Conservation (phyloP, 2,888 invertebrate genomes). For the Brassicogethes aeneus region DNA sequence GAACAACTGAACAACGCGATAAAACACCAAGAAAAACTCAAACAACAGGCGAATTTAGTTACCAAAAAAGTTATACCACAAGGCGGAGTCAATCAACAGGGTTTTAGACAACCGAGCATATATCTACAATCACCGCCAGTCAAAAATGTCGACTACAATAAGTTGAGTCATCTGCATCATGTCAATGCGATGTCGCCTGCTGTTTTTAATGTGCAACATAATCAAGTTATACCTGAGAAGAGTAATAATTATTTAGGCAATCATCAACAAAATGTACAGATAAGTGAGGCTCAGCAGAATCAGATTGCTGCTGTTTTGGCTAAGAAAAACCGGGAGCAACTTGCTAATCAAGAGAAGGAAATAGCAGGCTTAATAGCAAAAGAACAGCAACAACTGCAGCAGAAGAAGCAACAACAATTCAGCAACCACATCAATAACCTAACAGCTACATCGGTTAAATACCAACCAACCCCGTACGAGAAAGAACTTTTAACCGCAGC, state of each 20-base stretch:
- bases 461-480: conserved; percentile 13
- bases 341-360: conserved; percentile 11
- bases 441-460: too few relatives aligned
- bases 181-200: not conserved
- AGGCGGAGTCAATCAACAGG: conserved; percentile 5
- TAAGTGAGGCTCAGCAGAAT: not conserved
- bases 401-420: conserved; percentile 9
- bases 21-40: conserved; percentile 37
- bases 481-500: conserved; percentile 40
- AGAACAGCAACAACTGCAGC: conserved; percentile 10
- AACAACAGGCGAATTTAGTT: conserved; percentile 29
- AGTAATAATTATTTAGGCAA: too few relatives aligned
- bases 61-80: conserved; percentile 14
- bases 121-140: not conserved
- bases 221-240: too few relatives aligned
- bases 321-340: conserved; percentile 10
- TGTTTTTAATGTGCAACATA: not conserved
- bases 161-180: conserved; percentile 5
- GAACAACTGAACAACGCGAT: conserved; percentile 36
- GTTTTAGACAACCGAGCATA: conserved; percentile 5
- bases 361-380: conserved; percentile 8
- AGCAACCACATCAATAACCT: too few relatives aligned
- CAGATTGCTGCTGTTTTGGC: not conserved
- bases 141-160: not conserved
- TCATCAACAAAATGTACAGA: not conserved